Evolutionary conservation across 2,797 vertebrate genomes (phyloP), one percentile per base, ranked within the genome.

Genomic region (Presbytis comata): DNA sequence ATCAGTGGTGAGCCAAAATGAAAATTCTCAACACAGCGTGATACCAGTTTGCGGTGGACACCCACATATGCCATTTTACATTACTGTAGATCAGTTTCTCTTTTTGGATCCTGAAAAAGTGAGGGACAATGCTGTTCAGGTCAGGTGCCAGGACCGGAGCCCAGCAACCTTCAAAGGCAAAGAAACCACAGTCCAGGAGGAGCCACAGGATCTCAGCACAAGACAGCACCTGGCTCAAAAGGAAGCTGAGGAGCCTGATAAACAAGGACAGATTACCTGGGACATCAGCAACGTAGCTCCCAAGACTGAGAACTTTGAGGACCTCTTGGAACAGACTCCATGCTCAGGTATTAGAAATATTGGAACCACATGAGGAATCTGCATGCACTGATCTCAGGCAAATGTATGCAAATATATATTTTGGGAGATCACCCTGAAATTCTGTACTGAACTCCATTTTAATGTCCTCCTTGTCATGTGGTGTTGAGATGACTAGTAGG

Each of bases 61-160:
- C 55, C 57, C n/a, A 33, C 22, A 41, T 10, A 28, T 2, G 3
- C 36, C 24, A 44, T 89, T 83, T 94, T 83, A 57, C 24, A 61
- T 92, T 61, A 82, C 57, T 55, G 1, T 92, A 78, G 22, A 50
- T 93, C 24, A 78, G 9, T 84, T 94, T 79, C 11, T 82, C 33
- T 79, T 16, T 94, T 75, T 82, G 84, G 80, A 92, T 95, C 72
- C 87, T 97, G 81, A 93, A 64, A 79, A 80, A 57, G 8, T 84
- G 36, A 91, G 28, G 46, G 64, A 86, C 90, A 74, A 6, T 88
- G 74, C 67, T 36, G 6, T 97, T 88, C 48, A 89, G 44, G 28
- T 96, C 64, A 95, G 36, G 64, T 85, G 11, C 48, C 74, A 85
- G 53, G 76, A 67, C 30, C 57, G 88, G 57, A 91, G 28, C 28